Evolutionary conservation across 2,888 invertebrate species (phyloP).

Genomic region (Pollenia angustigena): DNA sequence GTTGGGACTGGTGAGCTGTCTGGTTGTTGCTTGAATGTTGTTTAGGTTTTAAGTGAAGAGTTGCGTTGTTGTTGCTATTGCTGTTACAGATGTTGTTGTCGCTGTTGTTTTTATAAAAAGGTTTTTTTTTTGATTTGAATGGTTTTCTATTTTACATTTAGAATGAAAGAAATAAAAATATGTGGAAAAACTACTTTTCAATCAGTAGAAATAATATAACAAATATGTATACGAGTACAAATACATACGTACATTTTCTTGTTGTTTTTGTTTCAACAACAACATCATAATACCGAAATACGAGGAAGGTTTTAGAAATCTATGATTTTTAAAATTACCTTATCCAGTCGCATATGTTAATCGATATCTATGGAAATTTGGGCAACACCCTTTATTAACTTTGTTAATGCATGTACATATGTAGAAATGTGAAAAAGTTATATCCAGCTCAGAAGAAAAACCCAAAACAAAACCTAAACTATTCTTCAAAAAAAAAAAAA

Average conservation of each 20-base stretch:
- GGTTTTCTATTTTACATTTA: slow-evolving; percentile 66
- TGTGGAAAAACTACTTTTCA: slow-evolving; percentile 67
- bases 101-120: slow-evolving; percentile 42
- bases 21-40: slow-evolving; percentile 57
- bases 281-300: slow-evolving; percentile 48
- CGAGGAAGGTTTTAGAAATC: too few relatives aligned
- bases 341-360: too few relatives aligned
- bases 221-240: slow-evolving; percentile 12
- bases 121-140: slow-evolving; percentile 48
- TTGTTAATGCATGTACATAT: too few relatives aligned
- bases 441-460: too few relatives aligned
- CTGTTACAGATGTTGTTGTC: slow-evolving; percentile 29
- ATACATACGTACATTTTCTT: slow-evolving; percentile 16
- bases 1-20: slow-evolving; percentile 47
- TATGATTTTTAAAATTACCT: too few relatives aligned
- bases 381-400: too few relatives aligned
- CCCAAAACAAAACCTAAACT: too few relatives aligned
- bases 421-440: too few relatives aligned
- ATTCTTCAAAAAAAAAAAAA: too few relatives aligned
- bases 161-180: slow-evolving; percentile 28
- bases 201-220: slow-evolving; percentile 58
- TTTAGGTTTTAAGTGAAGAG: slow-evolving; percentile 30
- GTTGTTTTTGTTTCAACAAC: slow-evolving; percentile 54
- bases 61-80: slow-evolving; percentile 34
- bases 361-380: too few relatives aligned